These are phyloP conservation scores for Pimpla rufipes DNA, from an alignment of 2,888 invertebrate genomes.

Conservation along the genomic window DNA sequence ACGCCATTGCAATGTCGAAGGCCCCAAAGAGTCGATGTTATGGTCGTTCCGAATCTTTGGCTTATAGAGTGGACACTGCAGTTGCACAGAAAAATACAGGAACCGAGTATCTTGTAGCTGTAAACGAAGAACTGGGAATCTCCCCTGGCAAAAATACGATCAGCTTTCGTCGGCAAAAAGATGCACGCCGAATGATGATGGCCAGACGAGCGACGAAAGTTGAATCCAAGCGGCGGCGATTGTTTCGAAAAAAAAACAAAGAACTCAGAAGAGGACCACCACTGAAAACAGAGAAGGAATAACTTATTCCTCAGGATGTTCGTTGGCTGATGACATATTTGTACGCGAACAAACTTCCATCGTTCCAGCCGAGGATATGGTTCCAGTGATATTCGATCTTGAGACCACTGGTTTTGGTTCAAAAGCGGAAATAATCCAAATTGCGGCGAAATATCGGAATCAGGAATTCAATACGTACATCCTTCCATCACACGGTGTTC, in stretches of 20 bases:
- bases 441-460: constrained; percentile 39
- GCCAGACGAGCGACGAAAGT: constrained; percentile 16
- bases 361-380: constrained; percentile 35
- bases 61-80: constrained; percentile 17
- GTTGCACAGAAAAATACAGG: constrained; percentile 29
- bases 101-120: constrained; percentile 27
- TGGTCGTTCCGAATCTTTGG: constrained; percentile 18
- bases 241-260: constrained; percentile 37
- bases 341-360: constrained; percentile 20
- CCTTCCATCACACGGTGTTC: constrained; percentile 16
- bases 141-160: constrained; percentile 39
- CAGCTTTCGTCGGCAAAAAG: constrained; percentile 34
- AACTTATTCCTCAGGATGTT: constrained; percentile 47
- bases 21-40: constrained; percentile 29
- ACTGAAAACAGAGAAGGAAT: constrained; percentile 48
- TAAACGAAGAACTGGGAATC: constrained; percentile 29
- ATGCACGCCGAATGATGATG: constrained; percentile 29
- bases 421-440: constrained; percentile 40
- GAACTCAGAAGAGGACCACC: constrained; percentile 23
- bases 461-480: constrained; percentile 41
- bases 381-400: constrained; percentile 39
- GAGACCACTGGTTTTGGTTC: constrained; percentile 44
- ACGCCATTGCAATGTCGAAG: constrained; percentile 1
- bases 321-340: constrained; percentile 25
- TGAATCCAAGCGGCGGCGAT: constrained; percentile 36